Evolutionary conservation across 2,888 invertebrate genomes (phyloP).

Genomic region (Leistus spinibarbis): DNA sequence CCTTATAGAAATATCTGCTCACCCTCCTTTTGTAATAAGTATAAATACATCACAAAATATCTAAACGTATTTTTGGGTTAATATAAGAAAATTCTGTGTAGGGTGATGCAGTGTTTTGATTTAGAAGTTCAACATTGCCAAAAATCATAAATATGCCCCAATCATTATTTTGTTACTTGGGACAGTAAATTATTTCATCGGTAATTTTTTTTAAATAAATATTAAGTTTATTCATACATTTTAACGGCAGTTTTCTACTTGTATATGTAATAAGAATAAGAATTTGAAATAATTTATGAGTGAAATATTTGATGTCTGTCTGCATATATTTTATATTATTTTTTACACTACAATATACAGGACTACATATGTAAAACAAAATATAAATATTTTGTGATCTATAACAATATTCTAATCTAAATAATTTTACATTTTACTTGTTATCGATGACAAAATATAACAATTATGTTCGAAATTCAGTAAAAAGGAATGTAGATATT

Average conservation of each 20-base stretch:
- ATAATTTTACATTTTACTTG: slow-evolving; percentile 22
- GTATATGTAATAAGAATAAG: background rate
- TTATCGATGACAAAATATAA: slow-evolving; percentile 37
- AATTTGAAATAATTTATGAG: background rate
- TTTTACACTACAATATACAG: slow-evolving; percentile 38
- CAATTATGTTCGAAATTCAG: background rate
- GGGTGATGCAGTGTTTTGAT: too few relatives aligned
- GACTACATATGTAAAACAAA: slow-evolving; percentile 38
- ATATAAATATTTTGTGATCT: slow-evolving; percentile 37
- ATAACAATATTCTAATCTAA: slow-evolving; percentile 37
- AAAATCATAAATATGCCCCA: too few relatives aligned
- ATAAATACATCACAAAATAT: too few relatives aligned
- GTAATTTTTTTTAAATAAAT: too few relatives aligned
- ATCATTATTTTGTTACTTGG: too few relatives aligned
- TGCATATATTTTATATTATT: slow-evolving; percentile 37
- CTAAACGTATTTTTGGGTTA: too few relatives aligned
- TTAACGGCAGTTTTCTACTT: background rate
- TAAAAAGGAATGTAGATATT: background rate
- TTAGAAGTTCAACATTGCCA: too few relatives aligned
- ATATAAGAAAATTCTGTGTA: too few relatives aligned
- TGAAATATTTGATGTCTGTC: background rate
- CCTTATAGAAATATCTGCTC: too few relatives aligned
- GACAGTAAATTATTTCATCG: too few relatives aligned
- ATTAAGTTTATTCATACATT: background rate
- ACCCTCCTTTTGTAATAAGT: too few relatives aligned